phyloP scores from a whole-genome alignment of 2,888 invertebrate genomes.

The Eudasyphora cyanicolor region DNA sequence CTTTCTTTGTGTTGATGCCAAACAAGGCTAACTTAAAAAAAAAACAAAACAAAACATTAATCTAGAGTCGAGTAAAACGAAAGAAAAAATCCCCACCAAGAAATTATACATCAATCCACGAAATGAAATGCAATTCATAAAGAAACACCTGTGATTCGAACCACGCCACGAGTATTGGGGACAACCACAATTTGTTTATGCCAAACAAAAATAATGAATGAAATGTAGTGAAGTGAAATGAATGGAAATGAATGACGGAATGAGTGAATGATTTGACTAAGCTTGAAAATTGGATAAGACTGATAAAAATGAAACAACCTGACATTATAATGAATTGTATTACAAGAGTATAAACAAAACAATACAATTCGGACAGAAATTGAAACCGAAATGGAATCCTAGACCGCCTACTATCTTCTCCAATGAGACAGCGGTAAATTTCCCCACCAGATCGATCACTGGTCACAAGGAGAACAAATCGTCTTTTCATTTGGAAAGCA shows the following conservation, averaged over 20 bases:
- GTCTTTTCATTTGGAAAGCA: background rate
- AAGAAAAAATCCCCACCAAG: background rate
- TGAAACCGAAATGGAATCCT: constrained; percentile 5
- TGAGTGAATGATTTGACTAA: constrained; percentile 37
- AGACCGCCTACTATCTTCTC: constrained; percentile 45
- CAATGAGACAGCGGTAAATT: background rate
- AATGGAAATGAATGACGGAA: background rate
- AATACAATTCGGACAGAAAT: background rate
- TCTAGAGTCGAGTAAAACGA: background rate
- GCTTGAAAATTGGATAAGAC: constrained; percentile 14
- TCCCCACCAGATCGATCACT: background rate
- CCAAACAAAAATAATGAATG: background rate
- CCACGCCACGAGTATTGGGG: background rate
- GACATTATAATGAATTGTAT: constrained; percentile 47
- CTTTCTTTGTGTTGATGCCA: background rate
- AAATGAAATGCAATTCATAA: background rate
- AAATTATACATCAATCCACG: background rate
- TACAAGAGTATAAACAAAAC: constrained; percentile 35
- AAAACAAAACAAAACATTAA: constrained; percentile 10
- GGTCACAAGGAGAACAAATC: background rate
- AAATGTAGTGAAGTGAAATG: background rate
- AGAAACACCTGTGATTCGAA: constrained; percentile 10
- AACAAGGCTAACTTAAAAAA: background rate
- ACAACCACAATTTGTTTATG: background rate
- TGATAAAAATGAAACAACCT: constrained; percentile 44